Evolutionary conservation across 1,140 invertebrate species (phyloP), one percentile per base, ranked within the genome.

Genomic region (Metaphire vulgaris): DNA sequence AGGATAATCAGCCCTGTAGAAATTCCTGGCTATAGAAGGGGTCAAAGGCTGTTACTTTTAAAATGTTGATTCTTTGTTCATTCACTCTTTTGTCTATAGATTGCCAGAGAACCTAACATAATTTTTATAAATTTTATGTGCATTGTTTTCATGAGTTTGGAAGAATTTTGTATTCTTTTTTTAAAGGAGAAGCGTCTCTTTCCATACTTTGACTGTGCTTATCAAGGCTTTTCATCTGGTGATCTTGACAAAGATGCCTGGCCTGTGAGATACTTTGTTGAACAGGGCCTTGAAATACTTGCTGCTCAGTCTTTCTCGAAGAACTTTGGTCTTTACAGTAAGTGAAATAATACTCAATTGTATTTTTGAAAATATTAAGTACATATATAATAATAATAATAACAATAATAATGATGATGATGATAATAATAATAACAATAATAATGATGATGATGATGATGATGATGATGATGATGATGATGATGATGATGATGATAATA

Each of bases 241-340:
- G 91, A 97, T 88, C 88, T 97, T 30, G 93, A 96, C 81, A 89
- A 89, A 74, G 97, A 99, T 90, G 94, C 95, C 30, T 93, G 90
- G 88, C 92, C 94, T 12, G 92, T 97, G 66, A 89, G 96, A 69
- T 91, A 92, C 82, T 97, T 97, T 82, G 92, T 90, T 1, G 83
- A 89, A 67, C 86, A 90, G 77, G 94, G 94, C 56, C 92, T 98
- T 85, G 96, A 98, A 87, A 88, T 97, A 28, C 88, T 98, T 65
- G 92, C 92, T 82, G 91, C 94, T 16, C 97, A 99, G 86, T 97
- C 95, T n/a, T 99, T 97, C 88, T 96, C 96, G 28, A 99, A 99
- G 88, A 99, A 99, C 86, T 99, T 98, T 88, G 96, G 96, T 15
- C 87, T 99, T 1, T 98, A 99, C 86, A 97, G 93, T 93, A 86